These are phyloP conservation scores for Lithosia quadra DNA, from an alignment of 2,888 invertebrate species.

Conservation along the genomic window DNA sequence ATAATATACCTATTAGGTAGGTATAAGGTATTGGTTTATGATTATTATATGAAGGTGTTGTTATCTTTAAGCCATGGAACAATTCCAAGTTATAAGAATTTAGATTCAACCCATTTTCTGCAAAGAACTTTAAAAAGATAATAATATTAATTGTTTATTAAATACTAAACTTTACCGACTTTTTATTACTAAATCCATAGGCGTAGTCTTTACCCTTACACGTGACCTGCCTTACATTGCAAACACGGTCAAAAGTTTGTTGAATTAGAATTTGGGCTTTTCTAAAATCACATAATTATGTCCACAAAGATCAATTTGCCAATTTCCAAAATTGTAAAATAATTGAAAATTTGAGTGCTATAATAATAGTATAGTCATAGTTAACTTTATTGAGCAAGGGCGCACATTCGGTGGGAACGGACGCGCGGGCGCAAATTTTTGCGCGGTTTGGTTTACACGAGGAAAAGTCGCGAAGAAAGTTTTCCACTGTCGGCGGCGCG, in stretches of 20 bases:
- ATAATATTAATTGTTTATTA: constrained; percentile 33
- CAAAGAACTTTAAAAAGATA: constrained; percentile 5
- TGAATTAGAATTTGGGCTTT: constrained; percentile 49
- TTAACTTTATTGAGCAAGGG: constrained; percentile 48
- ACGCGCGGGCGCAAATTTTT: constrained; percentile 70
- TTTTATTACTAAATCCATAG: constrained; percentile 85
- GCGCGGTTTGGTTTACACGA: constrained; percentile 80
- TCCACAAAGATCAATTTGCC: constrained; percentile 46
- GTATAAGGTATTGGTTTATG: not conserved
- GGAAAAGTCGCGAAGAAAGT: constrained; percentile 86
- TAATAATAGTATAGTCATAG: constrained; percentile 31
- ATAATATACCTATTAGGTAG: no score
- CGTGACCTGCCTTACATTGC: constrained; percentile 74
- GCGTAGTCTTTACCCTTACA: constrained; percentile 75
- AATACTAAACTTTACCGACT: constrained; percentile 83
- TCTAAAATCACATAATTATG: constrained; percentile 65
- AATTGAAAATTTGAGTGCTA: constrained; percentile 37
- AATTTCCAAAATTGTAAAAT: constrained; percentile 36
- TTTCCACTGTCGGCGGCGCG: constrained; percentile 79
- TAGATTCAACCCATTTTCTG: not conserved
- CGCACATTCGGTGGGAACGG: constrained; percentile 41
- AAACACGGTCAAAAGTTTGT: constrained; percentile 65
- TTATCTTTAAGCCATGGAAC: not conserved
- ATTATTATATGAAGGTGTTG: not conserved
- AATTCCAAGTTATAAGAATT: not conserved